Base-by-base conservation (phyloP, 2,888 invertebrate genomes). In the Ophioninae sp. region DNA sequence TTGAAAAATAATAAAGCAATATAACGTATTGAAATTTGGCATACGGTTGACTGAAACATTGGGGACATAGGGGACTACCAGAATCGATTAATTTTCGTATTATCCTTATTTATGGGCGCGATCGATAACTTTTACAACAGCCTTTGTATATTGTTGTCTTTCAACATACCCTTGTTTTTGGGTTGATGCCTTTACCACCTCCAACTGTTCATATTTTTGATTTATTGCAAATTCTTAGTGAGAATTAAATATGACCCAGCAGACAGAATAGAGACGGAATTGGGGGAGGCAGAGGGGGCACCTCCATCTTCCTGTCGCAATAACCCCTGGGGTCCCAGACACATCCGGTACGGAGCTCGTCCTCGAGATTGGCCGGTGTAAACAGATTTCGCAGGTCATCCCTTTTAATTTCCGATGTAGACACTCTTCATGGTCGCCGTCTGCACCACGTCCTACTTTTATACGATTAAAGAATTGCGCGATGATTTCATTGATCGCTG, bases 331-430 rank as follows among this genome's bases (percentile, higher is more conserved):
- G 64, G 64, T 65, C 69, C 64, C 65, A 10, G 72, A 64, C 67
- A 50, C 70, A 61, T 81, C 78, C 72, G 73, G 73, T 73, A 59
- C 21, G 73, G 59, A 70, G 69, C 57, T 77, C 64, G 61, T 67
- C 64, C 64, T 68, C 75, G 75, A 69, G 79, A 84, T 84, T 84
- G 84, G 59, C 68, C 79, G 68, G 56, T 76, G 76, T 82, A 79
- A 84, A 76, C 81, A 75, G 87, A 89, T 89, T 87, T 86, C 79
- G 82, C 85, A 78, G 83, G 84, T 87, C 88, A 85, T 88, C 86
- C 82, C 86, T 87, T 88, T 88, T 85, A 87, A 88, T 88, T 88
- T 82, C 79, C 83, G 79, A 77, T 70, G 76, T 56, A 78, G 84
- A 84, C 76, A 65, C 59, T 84, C 72, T 56, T 62, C 81, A 65